Conservation (phyloP, 2,797 vertebrate species). For the Bothrops alternatus region DNA sequence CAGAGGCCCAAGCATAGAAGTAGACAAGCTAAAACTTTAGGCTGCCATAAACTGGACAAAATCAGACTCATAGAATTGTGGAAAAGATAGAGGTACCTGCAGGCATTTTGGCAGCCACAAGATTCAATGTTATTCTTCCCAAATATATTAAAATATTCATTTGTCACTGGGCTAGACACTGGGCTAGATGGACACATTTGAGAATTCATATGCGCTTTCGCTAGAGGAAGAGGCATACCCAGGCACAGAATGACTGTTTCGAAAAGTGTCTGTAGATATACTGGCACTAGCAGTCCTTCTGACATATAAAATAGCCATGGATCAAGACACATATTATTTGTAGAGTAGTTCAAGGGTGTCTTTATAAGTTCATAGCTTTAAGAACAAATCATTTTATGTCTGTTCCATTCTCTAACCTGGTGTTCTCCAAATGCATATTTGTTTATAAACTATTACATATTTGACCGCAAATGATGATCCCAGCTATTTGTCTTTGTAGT, state of each 20-base stretch:
- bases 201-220: background rate
- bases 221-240: background rate
- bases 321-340: background rate
- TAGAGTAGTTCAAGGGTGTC: background rate
- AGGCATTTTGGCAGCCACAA: background rate
- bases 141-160: background rate
- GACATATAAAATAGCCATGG: background rate
- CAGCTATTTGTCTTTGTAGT: slow-evolving; percentile 28
- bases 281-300: background rate
- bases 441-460: background rate
- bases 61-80: background rate
- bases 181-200: background rate
- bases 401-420: background rate
- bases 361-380: background rate
- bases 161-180: background rate
- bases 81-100: background rate
- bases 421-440: background rate
- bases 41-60: background rate
- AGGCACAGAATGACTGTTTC: background rate
- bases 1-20: background rate
- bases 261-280: background rate
- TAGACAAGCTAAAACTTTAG: background rate
- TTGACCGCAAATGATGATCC: background rate
- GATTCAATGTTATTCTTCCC: background rate
- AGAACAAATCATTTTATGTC: background rate